Percentiles rank a stretch among this genome's conserved stretches.
Evolutionary conservation across 1,140 invertebrate species (phyloP).

Genomic region (Danaus melanippus): DNA sequence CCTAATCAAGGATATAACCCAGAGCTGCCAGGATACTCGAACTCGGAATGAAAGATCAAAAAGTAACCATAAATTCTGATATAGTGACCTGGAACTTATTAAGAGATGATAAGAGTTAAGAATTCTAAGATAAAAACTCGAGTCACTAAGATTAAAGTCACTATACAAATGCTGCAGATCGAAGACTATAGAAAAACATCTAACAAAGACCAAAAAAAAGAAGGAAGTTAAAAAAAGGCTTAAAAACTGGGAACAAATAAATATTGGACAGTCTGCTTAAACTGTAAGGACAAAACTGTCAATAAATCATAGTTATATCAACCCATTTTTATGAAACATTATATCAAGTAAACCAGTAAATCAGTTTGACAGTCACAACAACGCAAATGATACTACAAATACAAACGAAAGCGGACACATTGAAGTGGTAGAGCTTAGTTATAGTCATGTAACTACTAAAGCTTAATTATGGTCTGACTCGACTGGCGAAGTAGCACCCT

Average conservation of each 20-base stretch:
- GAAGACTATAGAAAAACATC: slow-evolving; percentile 14
- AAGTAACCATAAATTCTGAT: not conserved
- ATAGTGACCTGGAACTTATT: not conserved
- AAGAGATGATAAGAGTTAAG: slow-evolving; percentile 15
- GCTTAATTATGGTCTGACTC: too few species aligned
- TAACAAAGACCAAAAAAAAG: not conserved
- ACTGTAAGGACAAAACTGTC: not conserved
- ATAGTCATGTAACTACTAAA: too few species aligned
- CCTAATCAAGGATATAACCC: slow-evolving; percentile 4
- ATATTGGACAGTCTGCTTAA: slow-evolving; percentile 8
- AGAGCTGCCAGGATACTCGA: not conserved
- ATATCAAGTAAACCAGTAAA: not conserved
- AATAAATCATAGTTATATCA: too few species aligned
- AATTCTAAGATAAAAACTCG: slow-evolving; percentile 8
- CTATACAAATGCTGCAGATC: slow-evolving; percentile 12
- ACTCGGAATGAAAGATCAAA: not conserved
- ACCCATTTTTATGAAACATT: slow-evolving; percentile 8
- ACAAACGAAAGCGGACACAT: too few species aligned
- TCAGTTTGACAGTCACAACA: not conserved
- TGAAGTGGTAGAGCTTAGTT: too few species aligned
- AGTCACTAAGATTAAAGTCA: slow-evolving; percentile 6
- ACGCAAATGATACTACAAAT: too few species aligned
- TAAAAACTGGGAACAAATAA: slow-evolving; percentile 8
- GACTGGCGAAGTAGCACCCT: too few species aligned
- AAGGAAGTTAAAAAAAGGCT: slow-evolving; percentile 7